A percentile compares a stretch with the other conserved stretches of the same genome.
Evolutionary conservation across 2,113 vertebrate genomes (phyloP).

Genomic region (Otus sunia): DNA sequence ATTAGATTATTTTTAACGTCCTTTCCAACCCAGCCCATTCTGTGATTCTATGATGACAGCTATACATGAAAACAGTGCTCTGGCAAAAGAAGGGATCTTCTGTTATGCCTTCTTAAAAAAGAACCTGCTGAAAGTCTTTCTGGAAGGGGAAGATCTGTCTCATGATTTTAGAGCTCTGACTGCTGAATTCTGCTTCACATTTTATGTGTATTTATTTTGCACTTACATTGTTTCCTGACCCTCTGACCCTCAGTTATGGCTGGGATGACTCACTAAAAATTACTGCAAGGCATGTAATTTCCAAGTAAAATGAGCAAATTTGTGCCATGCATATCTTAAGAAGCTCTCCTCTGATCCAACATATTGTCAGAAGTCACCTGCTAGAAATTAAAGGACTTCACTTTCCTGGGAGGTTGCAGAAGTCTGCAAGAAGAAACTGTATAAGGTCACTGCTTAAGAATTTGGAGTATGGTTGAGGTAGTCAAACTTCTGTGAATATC

Average conservation of each 20-base stretch:
- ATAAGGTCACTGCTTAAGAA: neutral
- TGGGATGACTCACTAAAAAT: neutral
- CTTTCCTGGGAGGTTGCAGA: neutral
- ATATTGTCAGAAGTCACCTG: neutral
- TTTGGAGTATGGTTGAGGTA: neutral
- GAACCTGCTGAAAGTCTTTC: neutral
- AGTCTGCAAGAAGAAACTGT: neutral
- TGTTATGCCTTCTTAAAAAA: neutral
- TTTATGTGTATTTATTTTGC: neutral
- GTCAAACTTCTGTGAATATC: neutral
- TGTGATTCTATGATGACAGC: neutral
- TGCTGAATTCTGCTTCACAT: neutral
- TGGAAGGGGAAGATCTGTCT: neutral
- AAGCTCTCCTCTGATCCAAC: neutral
- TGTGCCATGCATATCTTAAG: neutral
- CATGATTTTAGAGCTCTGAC: neutral
- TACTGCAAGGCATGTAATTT: neutral
- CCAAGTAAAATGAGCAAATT: neutral
- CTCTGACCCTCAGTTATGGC: neutral
- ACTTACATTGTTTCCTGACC: neutral
- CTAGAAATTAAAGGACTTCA: neutral
- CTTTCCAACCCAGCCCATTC: no score
- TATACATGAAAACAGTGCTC: neutral
- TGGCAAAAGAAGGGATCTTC: neutral
- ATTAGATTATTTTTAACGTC: no score